Evolutionary conservation across 2,113 vertebrate species (phyloP), one percentile per base, ranked within the genome.

Genomic region (Desmodus rotundus): DNA sequence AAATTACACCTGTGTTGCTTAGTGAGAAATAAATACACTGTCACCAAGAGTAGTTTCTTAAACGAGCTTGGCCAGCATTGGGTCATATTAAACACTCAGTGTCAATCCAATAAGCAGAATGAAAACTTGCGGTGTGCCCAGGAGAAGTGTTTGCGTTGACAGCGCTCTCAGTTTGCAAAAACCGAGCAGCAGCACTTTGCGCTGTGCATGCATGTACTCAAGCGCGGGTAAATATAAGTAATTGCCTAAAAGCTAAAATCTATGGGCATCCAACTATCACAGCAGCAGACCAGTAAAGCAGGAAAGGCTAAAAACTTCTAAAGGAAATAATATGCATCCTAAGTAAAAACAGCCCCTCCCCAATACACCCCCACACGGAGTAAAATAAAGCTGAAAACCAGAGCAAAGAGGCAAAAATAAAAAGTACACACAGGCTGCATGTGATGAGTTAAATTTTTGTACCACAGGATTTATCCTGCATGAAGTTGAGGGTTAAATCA

Each of bases 401-500:
- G 22, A 76, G 63, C 5, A n/a, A 61, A 77, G 94, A 85, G 28
- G 17, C 31, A 87, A 45, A 33, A 70, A 12, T 31, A 22, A 52
- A 47, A 76, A 16, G 52, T 72, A 97, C 20, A 90, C 12, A 80
- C 65, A 87, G 89, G 65, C 26, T 95, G 96, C 68, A 89, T 96
- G 20, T 33, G 87, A 95, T 65, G 87, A 98, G 87, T 97, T 97
- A 96, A 87, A 76, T 93, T 98, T 98, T 94, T 96, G 94, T 89
- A 91, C 78, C 78, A 88, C 10, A 95, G 97, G 96, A 93, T 97
- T 95, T 97, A 97, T 93, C 89, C 83, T 96, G 94, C 81, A 93
- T 96, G 83, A 97, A 98, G 86, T 98, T 98, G 96, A 98, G 97
- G 89, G 96, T 98, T 98, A 98, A 98, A 97, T 89, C 97, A 97